A percentile compares a stretch with the other conserved stretches of the same genome.
Conservation (phyloP, 2,888 invertebrate genomes). For the Rhagonycha lutea region DNA sequence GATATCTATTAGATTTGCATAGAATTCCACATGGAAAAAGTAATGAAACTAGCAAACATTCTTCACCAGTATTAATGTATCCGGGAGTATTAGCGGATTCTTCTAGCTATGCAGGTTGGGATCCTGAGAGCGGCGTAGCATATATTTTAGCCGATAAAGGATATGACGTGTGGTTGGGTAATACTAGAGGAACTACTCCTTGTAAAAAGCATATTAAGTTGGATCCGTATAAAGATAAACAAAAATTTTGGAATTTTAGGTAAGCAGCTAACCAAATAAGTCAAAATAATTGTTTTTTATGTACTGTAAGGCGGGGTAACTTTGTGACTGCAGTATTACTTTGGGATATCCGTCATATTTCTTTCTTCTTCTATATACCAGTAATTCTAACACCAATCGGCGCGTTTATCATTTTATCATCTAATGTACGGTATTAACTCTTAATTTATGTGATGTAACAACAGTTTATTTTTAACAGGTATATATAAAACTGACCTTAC, state of each 20-base stretch:
- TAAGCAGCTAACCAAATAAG: conserved; percentile 24
- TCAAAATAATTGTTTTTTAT: no score
- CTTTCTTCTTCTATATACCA: no score
- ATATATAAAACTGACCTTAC: no score
- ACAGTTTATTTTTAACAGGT: no score
- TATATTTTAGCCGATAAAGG: conserved; percentile 65
- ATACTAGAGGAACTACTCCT: conserved; percentile 75
- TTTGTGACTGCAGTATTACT: no score
- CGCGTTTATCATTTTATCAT: no score
- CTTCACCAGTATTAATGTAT: conserved; percentile 63
- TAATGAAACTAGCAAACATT: neutral
- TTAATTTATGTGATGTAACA: no score
- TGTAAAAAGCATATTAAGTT: conserved; percentile 60
- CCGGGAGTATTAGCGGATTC: conserved; percentile 76
- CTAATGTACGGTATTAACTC: no score
- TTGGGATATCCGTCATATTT: no score
- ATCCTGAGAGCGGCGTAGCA: conserved; percentile 65
- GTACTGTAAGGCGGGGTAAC: no score
- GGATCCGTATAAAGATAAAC: conserved; percentile 52
- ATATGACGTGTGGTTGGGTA: conserved; percentile 82
- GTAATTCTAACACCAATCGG: no score
- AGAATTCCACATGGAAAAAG: conserved; percentile 57
- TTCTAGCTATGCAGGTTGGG: conserved; percentile 74
- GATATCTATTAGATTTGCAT: conserved; percentile 53
- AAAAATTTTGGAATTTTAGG: conserved; percentile 65